Conservation (phyloP, 2,113 vertebrate species). For the Atrichornis clamosus region DNA sequence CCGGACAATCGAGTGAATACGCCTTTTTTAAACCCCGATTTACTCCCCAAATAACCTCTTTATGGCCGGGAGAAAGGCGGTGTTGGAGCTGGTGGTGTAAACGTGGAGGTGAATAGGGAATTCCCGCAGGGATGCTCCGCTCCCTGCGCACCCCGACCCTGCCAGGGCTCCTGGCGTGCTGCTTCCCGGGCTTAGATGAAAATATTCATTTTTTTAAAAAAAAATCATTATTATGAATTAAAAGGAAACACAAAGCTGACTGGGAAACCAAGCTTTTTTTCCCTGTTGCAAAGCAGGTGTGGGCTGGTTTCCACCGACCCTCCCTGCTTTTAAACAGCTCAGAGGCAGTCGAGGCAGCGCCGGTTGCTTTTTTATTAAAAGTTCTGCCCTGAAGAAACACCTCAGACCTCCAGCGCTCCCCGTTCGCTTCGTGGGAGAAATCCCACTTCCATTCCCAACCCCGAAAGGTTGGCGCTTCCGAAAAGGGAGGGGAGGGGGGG, state of each 20-base stretch:
- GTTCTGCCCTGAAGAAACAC: not conserved
- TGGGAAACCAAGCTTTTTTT: not conserved
- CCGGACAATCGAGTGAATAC: not conserved
- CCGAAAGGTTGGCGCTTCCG: not conserved
- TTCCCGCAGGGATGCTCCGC: not conserved
- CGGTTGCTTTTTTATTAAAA: not conserved
- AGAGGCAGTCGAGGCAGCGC: accelerated
- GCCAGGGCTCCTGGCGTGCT: not conserved
- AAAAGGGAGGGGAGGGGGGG: not conserved
- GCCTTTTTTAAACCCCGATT: not conserved
- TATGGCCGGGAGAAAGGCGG: not conserved
- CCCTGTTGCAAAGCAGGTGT: not conserved
- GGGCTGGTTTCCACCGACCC: not conserved
- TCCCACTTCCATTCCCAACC: not conserved
- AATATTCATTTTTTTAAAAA: not conserved
- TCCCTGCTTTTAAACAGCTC: accelerated
- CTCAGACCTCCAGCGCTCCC: not conserved
- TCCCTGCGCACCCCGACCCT: not conserved
- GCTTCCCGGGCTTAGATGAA: not conserved
- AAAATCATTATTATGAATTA: not conserved
- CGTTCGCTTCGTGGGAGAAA: not conserved
- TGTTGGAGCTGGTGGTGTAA: not conserved
- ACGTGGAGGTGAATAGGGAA: not conserved
- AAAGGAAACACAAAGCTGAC: not conserved
- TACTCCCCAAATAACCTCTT: not conserved